A percentile compares a stretch with the other conserved stretches of the same genome.
These are phyloP conservation scores for Lepus europaeus DNA, from an alignment of 2,113 vertebrate species.

Conservation along the genomic window DNA sequence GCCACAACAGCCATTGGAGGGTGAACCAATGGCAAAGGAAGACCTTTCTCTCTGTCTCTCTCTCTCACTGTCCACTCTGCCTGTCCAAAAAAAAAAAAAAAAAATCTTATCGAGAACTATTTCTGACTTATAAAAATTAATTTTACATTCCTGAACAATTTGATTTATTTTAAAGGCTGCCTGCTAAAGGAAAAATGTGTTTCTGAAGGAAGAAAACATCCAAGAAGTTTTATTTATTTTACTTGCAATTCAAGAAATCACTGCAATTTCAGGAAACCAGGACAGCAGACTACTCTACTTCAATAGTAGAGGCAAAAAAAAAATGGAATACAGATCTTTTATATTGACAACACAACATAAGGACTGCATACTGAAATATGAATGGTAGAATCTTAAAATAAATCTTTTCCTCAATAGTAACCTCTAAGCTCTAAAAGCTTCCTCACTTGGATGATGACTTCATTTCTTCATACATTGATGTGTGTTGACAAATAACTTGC, in stretches of 20 bases:
- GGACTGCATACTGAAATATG: background rate
- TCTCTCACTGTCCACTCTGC: too few species aligned
- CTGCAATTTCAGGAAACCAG: background rate
- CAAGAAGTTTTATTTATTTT: slow-evolving; percentile 20
- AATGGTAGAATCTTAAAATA: background rate
- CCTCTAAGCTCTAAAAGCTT: background rate
- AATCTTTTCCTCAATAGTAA: background rate
- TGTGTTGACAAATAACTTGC: background rate
- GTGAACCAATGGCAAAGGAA: too few species aligned
- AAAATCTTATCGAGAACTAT: background rate
- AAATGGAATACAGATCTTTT: background rate
- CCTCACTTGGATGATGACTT: background rate
- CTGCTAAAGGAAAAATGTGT: background rate
- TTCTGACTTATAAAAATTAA: slow-evolving; percentile 23
- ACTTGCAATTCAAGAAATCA: slow-evolving; percentile 15
- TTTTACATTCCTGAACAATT: background rate
- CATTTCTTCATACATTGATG: background rate
- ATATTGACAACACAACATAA: background rate
- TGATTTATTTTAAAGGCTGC: background rate
- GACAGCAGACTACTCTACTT: background rate
- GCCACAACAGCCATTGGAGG: too few species aligned
- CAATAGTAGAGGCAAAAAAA: too few species aligned
- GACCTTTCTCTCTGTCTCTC: too few species aligned
- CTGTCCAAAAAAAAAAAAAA: too few species aligned
- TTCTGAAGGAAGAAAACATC: background rate